phyloP scores from a whole-genome alignment of 2,113 vertebrate species.

The Corapipo altera region DNA sequence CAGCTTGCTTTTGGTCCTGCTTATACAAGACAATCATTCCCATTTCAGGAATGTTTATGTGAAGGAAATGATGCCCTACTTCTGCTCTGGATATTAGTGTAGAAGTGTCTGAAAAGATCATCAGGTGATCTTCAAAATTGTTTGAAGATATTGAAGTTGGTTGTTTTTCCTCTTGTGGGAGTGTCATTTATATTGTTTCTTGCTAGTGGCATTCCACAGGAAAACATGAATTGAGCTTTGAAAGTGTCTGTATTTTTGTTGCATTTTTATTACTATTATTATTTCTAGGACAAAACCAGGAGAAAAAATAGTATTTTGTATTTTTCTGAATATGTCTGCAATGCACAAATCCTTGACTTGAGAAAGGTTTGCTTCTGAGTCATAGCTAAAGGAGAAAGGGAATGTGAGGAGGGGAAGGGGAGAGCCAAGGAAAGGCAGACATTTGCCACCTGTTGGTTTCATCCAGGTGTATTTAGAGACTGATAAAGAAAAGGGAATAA shows the following conservation, averaged over 20 bases:
- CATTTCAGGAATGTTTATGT: not conserved
- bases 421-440: not conserved
- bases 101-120: not conserved
- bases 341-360: not conserved
- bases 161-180: not conserved
- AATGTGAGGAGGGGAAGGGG: rapidly evolving
- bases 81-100: not conserved
- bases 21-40: not conserved
- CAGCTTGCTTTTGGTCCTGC: not conserved
- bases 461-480: not conserved
- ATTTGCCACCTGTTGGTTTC: not conserved
- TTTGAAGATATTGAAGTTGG: not conserved
- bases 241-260: not conserved
- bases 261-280: not conserved
- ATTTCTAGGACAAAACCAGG: not conserved
- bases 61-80: not conserved
- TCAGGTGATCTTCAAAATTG: not conserved
- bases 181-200: not conserved
- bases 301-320: not conserved
- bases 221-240: not conserved
- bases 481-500: not conserved
- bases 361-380: not conserved
- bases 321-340: not conserved
- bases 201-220: not conserved
- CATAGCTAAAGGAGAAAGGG: not conserved